Percentiles rank a stretch among this genome's conserved stretches.
Evolutionary conservation across 2,888 invertebrate species (phyloP).

Genomic region (Aethes cnicana): DNA sequence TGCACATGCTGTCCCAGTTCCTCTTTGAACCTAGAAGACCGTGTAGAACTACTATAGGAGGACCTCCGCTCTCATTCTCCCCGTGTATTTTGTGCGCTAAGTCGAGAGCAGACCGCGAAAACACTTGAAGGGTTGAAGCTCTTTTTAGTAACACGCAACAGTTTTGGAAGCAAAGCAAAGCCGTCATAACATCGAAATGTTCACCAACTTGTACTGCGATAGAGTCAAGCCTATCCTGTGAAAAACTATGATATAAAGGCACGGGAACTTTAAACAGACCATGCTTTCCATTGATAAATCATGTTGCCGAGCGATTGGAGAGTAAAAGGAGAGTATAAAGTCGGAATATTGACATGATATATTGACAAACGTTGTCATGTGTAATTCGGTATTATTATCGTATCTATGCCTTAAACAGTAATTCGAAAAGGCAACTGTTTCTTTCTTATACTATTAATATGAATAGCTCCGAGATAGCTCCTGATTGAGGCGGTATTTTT

Average conservation of each 20-base stretch:
- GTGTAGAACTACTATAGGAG: conserved; percentile 89
- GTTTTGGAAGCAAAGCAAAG: neutral
- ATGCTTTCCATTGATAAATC: neutral
- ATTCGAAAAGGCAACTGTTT: no score
- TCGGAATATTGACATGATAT: no score
- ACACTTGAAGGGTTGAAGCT: neutral
- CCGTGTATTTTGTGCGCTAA: conserved; percentile 48
- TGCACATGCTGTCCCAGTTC: conserved; percentile 93
- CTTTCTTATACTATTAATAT: no score
- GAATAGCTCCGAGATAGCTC: no score
- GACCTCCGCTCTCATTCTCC: conserved; percentile 36
- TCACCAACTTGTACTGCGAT: no score
- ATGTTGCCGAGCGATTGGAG: no score
- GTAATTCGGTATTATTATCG: no score
- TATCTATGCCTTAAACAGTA: no score
- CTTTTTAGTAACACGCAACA: neutral
- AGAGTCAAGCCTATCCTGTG: no score
- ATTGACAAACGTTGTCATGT: no score
- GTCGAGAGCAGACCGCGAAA: conserved; percentile 40
- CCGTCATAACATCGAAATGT: conserved; percentile 27
- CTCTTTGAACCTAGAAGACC: conserved; percentile 93
- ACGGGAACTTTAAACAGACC: neutral
- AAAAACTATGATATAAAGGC: neutral
- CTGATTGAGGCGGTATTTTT: no score
- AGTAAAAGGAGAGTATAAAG: no score